A percentile compares a stretch with the other conserved stretches of the same genome.
phyloP scores from a whole-genome alignment of 1,140 invertebrate species.

The Fopius arisanus region DNA sequence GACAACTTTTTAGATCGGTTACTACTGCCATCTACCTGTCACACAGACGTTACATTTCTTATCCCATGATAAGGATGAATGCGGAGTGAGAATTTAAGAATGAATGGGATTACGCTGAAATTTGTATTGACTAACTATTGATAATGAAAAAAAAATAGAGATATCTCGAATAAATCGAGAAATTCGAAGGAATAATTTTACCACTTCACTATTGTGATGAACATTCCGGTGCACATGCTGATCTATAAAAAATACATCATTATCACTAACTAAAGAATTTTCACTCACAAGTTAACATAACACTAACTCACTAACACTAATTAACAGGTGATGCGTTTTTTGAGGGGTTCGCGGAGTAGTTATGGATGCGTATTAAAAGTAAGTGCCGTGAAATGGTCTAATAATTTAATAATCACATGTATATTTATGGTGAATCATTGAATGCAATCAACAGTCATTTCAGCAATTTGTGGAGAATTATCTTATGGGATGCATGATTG shows the following conservation, averaged over 20 bases:
- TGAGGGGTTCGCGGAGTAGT: slow-evolving; percentile 45
- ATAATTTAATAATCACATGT: slow-evolving; percentile 27
- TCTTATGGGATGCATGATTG: not conserved
- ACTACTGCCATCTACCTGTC: slow-evolving; percentile 32
- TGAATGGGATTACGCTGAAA: too few species aligned
- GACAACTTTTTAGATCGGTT: not conserved
- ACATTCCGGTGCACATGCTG: too few species aligned
- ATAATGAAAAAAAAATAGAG: too few species aligned
- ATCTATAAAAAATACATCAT: too few species aligned
- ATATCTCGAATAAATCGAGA: too few species aligned
- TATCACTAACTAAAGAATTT: too few species aligned
- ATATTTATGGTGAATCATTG: too few species aligned
- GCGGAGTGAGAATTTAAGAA: not conserved
- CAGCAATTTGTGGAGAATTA: not conserved
- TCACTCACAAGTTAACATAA: slow-evolving; percentile 17
- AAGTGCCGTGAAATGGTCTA: slow-evolving; percentile 57
- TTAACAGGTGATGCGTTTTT: slow-evolving; percentile 58
- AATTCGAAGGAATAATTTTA: too few species aligned
- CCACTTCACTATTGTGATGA: too few species aligned
- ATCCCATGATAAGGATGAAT: not conserved
- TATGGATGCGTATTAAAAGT: slow-evolving; percentile 71
- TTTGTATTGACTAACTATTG: too few species aligned
- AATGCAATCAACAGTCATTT: not conserved
- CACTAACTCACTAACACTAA: slow-evolving; percentile 39
- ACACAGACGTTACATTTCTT: not conserved